Evolutionary conservation across 2,797 vertebrate genomes (phyloP), one percentile per base, ranked within the genome.

Genomic region (Periparus ater): DNA sequence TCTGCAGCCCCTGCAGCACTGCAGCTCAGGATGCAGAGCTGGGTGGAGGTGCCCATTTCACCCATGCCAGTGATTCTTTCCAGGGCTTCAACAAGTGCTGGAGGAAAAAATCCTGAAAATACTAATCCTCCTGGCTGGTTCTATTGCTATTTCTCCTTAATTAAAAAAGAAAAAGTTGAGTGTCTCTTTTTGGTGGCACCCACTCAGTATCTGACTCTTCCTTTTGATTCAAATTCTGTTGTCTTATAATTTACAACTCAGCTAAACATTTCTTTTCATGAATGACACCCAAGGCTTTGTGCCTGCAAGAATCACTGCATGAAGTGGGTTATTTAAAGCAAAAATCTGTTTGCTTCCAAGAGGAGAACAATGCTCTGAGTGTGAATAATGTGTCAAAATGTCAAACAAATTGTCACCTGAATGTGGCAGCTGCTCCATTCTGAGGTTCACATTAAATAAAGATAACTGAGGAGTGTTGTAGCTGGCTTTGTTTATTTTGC

Each of bases 241-340:
- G 61, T 81, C 57, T 83, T 65, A 14, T 9, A 86, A 44, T 23
- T 95, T 85, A 83, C 30, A 57, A 54, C 85, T 63, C 74, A 79
- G 36, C 79, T 60, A 60, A 87, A 77, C 3, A 0, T 45, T 91
- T 77, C 54, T 71, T 27, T 74, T 58, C 36, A 17, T 76, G 81
- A 94, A 77, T 94, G 91, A 75, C 95, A 93, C 51, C 27, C 42
- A 20, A 75, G 72, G 75, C 47, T 93, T 84, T 85, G 53, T 77
- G 77, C 42, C 57, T 92, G 78, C 57, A 85, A 74, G 67, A 57
- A 68, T 71, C 75, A 23, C 86, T 82, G 75, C 44, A 12, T 54
- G 76, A 71, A 77, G 63, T 54, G 61, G 42, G 68, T 48, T 92
- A 92, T 95, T 96, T 89, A 88, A 93, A 94, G 89, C 62, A 68